Evolutionary conservation across 2,888 invertebrate species (phyloP), one percentile per base, ranked within the genome.

Genomic region (Cyclophora albipunctata): DNA sequence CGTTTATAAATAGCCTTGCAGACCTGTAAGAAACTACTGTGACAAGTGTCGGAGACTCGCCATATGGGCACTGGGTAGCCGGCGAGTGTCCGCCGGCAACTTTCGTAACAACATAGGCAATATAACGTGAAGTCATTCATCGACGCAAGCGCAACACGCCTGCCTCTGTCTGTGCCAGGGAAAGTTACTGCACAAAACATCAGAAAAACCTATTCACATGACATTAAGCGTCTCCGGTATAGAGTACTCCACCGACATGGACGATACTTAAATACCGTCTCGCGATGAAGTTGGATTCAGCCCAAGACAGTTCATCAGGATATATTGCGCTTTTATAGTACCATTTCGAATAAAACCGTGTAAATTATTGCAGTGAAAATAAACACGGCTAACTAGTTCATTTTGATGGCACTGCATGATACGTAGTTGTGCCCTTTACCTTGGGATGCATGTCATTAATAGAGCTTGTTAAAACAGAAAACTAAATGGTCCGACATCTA

Each of bases 41-140:
- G 60, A 69, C 75, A 66, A 71, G 69, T 69, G 71, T 67, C 65
- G 67, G 63, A 66, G 66, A 68, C 71, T 67, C 63, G 64, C 81
- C 81, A 71, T 78, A 78, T 75, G 79, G 75, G 43, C 43, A 33
- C 37, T 4, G 37, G 5, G 37, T 5, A 37, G 4, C 37, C 4
- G 37, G 4, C 5, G 37, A 37, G 5, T 43, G 43, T 34, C 33
- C 43, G 43, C 34, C 34, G 20, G 76, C 78, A 84, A 79, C 86
- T 87, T 86, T 87, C 87, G 84, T 81, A 87, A 86, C 77, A 73
- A 75, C 82, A 75, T 71, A 72, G 64, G 20, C 20, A 20, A 20
- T 20, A 20, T 20, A 20, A 20, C 20, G 20, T 20, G 20, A 51
- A 51, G 77, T 72, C 68, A 62, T 79, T 75, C 78, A 75, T 62